Base-by-base conservation (phyloP, 1,140 invertebrate genomes). In the Samia ricini region DNA sequence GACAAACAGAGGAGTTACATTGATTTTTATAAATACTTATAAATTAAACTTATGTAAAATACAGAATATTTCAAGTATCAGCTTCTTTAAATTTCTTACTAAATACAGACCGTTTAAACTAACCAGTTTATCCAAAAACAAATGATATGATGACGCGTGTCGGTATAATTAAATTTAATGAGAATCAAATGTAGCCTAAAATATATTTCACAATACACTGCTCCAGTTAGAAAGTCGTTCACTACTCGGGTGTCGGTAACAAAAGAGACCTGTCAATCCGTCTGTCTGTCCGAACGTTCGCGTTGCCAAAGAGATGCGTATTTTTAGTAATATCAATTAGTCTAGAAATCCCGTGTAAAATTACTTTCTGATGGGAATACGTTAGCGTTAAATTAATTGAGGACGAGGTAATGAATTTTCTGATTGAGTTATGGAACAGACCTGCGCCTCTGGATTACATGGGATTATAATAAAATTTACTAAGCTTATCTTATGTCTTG, bases 271-370 rank as follows among this genome's bases (percentile, higher is more conserved):
- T 55, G 52, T 55, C 52, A 55, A 55, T 55, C 52, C n/a, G 22
- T 23, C 22, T 23, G 22, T 55, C 20, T 6, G 10, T 6, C 52
- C 20, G n/a, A n/a, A n/a, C n/a, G n/a, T n/a, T n/a, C n/a, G n/a
- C n/a, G 52, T 24, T 55, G 22, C 52, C 52, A 55, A 55, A n/a
- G 50, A 64, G 33, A 36, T 22, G n/a, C 15, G 36, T 62, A 62
- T 64, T 61, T 66, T 71, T 71, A 60, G 58, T 42, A 42, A 42
- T 42, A 42, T 15, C 33, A 42, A 42, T 42, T 42, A 42, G 33
- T 42, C 33, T 42, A 42, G 33, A 42, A 42, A 42, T 42, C 33
- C 33, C 10, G 33, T 42, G 33, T 42, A 42, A 42, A 42, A 42
- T 42, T 42, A 42, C 33, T 10, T 42, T 42, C 33, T 42, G 33